Evolutionary conservation across 2,888 invertebrate genomes (phyloP).

Genomic region (Calameuta filiformis): DNA sequence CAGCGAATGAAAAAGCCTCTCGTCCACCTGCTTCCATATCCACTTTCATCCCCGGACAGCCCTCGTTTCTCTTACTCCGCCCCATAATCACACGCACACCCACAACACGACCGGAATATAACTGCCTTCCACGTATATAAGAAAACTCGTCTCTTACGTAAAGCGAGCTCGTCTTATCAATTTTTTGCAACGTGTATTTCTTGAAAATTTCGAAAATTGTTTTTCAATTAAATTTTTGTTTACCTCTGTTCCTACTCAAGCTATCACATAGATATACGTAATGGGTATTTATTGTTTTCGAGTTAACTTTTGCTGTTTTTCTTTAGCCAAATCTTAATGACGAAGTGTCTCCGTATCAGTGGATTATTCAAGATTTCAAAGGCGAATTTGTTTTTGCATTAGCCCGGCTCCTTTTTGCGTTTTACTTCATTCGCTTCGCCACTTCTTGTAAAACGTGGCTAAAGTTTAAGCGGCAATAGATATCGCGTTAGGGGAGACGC

Average conservation of each 20-base stretch:
- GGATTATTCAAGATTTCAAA: neutral
- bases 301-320: neutral
- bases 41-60: neutral
- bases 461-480: constrained; percentile 36
- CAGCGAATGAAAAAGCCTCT: neutral
- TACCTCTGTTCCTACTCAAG: neutral
- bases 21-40: neutral
- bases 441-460: constrained; percentile 18
- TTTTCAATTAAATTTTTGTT: neutral
- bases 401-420: neutral
- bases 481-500: constrained; percentile 44
- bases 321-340: neutral
- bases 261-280: neutral
- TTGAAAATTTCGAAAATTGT: neutral
- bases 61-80: neutral
- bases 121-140: neutral
- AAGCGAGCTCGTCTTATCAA: neutral
- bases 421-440: constrained; percentile 14
- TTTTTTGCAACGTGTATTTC: neutral
- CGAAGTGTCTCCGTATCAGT: neutral
- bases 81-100: neutral
- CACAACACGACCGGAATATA: neutral
- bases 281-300: neutral
- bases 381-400: neutral
- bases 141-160: neutral